Evolutionary conservation across 1,140 invertebrate genomes (phyloP), one percentile per base, ranked within the genome.

Genomic region (Drosophila erecta): DNA sequence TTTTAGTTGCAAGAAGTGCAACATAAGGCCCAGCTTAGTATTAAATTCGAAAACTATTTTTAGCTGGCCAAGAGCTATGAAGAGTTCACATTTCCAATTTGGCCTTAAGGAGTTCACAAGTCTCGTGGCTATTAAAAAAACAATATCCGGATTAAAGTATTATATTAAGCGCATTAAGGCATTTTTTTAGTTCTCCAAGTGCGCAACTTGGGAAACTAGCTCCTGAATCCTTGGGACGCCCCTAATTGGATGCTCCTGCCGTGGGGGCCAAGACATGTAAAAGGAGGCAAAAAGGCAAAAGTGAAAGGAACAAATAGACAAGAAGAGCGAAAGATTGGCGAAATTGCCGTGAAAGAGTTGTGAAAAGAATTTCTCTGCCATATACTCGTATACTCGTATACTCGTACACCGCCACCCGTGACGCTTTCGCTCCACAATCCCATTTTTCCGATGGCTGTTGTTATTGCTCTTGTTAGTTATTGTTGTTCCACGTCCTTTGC

Each of bases 381-480:
- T n/a, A 35, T 20, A n/a, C 17, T 17, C 17, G 17, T 17, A 17
- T 8, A 30, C 27, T 17, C 17, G 17, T n/a, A 35, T 20, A n/a
- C 17, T 17, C 17, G 17, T 17, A 17, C 11, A 30, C 27, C 35
- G 20, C 30, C 24, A 49, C 38, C 15, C 35, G 11, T 49, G 27
- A 33, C n/a, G 22, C 37, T 27, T 8, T 41, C 24, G 14, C 12
- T 27, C 37, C 24, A 27, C 66, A 17, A 10, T 5, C 15, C 15
- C 8, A 30, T 33, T 24, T 14, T 15, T 3, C 20, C 62, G 27
- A 11, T 20, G 37, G 14, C 51, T 38, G 40, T 62, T 57, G 64
- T 56, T 76, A 47, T 54, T 77, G 44, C 46, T 59, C 71, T 76
- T 73, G 76, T 69, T 53, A 57, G 76, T 67, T 84, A 60, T 71